phyloP scores from a whole-genome alignment of 2,888 invertebrate species.

The Xylota segnis region DNA sequence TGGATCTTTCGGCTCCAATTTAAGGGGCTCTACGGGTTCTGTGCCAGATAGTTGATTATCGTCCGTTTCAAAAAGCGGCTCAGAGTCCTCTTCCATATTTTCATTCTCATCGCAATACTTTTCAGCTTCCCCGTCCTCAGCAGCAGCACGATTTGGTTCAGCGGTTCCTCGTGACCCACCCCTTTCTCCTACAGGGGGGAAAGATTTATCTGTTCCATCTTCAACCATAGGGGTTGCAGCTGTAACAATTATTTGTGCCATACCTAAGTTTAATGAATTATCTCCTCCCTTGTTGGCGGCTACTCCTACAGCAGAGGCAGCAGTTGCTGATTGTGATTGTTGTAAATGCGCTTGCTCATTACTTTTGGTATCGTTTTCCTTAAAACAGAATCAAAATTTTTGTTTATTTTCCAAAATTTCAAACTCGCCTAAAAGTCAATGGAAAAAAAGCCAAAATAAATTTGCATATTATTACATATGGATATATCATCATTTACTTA shows the following conservation, averaged over 20 bases:
- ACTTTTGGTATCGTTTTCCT: conserved; percentile 82
- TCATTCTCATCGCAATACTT: conserved; percentile 68
- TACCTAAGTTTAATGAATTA: conserved; percentile 90
- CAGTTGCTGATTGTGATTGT: conserved; percentile 79
- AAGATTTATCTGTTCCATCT: conserved; percentile 90
- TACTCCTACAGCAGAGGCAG: conserved; percentile 67
- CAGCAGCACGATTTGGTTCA: conserved; percentile 73
- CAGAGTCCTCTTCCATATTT: conserved; percentile 66
- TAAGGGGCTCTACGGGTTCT: conserved; percentile 78
- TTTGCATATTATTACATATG: too few species aligned
- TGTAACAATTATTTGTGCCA: conserved; percentile 96
- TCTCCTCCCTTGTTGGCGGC: conserved; percentile 79
- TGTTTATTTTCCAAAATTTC: neutral
- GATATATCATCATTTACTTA: too few species aligned
- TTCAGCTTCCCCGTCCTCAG: conserved; percentile 42
- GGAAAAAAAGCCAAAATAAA: too few species aligned
- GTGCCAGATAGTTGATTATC: conserved; percentile 78
- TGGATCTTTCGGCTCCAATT: conserved; percentile 80
- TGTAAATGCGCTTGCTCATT: conserved; percentile 81
- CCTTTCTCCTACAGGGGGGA: conserved; percentile 87
- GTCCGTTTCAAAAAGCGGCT: conserved; percentile 78
- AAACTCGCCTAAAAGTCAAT: neutral
- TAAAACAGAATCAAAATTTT: conserved; percentile 55
- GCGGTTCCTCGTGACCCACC: conserved; percentile 78
- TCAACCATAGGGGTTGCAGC: conserved; percentile 97